Evolutionary conservation across 2,797 vertebrate species (phyloP), one percentile per base, ranked within the genome.

Genomic region (Zalophus californianus): DNA sequence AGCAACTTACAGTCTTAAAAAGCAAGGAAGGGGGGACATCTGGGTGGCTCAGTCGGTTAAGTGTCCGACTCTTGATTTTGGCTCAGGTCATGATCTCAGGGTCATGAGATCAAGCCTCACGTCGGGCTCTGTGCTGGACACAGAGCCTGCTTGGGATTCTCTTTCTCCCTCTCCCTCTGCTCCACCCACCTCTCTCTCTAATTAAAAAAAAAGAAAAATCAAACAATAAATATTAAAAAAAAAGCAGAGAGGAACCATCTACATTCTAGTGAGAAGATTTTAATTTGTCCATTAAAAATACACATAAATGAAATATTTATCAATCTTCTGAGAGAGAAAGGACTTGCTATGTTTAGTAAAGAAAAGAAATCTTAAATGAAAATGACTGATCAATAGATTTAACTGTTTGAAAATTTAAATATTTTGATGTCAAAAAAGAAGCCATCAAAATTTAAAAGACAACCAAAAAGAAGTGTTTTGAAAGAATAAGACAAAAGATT

Each of bases 361-460:
- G 35, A 84, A 44, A 91, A 90, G 52, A 93, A 83, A 72, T 91
- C 66, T 78, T 73, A 86, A 97, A 75, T 75, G 64, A 79, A 91
- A 93, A 93, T 90, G 25, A 88, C 41, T 50, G 44, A 83, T 70
- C 27, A 13, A 84, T 68, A 62, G 23, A 80, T 54, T 83, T 86
- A 93, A 60, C 78, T 72, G 27, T 84, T 96, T 93, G 91, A 93
- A 96, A 89, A 27, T 66, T 94, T 85, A 92, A 94, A 41, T 91
- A 96, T 92, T 86, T 92, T 88, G 86, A 77, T 66, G 8, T 78
- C 8, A 23, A 48, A 66, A 83, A 92, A 85, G 50, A 92, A 90
- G 56, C 14, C 58, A 66, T 82, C 38, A 89, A 77, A 87, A 72
- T 77, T 21, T 94, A 62, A 96, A 90, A 60, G 8, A 35, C n/a